Conservation (phyloP, 2,113 vertebrate genomes). For the Pelobates fuscus region DNA sequence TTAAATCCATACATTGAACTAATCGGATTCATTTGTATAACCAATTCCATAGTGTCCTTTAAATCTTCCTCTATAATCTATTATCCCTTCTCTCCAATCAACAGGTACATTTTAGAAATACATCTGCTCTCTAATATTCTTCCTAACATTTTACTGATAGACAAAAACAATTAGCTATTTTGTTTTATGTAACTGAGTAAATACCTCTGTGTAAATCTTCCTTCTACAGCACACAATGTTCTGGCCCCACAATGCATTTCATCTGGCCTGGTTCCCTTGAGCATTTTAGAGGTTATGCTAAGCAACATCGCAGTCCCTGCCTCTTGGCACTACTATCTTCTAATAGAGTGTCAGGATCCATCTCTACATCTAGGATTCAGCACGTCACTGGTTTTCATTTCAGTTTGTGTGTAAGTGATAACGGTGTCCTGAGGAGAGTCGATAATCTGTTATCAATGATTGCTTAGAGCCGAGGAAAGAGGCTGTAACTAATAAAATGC, state of each 20-base stretch:
- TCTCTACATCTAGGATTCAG: slow-evolving; percentile 32
- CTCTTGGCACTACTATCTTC: background rate
- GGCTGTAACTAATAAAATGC: slow-evolving; percentile 39
- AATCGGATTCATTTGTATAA: too few relatives aligned
- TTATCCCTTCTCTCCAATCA: too few relatives aligned
- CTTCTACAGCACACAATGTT: background rate
- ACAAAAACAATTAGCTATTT: background rate
- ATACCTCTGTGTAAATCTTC: background rate
- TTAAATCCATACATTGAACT: too few relatives aligned
- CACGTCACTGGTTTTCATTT: slow-evolving; percentile 42
- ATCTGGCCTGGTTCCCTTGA: background rate
- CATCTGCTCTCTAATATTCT: background rate
- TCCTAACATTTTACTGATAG: background rate
- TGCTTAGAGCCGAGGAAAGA: slow-evolving; percentile 23
- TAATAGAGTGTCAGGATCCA: slow-evolving; percentile 21
- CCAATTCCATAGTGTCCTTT: too few relatives aligned
- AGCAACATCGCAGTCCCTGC: background rate
- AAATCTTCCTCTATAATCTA: too few relatives aligned
- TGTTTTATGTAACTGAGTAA: background rate
- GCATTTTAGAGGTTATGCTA: background rate
- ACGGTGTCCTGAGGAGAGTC: slow-evolving; percentile 34
- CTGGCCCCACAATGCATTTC: background rate
- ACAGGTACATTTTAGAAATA: too few relatives aligned
- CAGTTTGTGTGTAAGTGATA: slow-evolving; percentile 32
- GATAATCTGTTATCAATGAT: slow-evolving; percentile 44